Conservation (phyloP, 2,888 invertebrate species). For the Stenichneumon culpator region DNA sequence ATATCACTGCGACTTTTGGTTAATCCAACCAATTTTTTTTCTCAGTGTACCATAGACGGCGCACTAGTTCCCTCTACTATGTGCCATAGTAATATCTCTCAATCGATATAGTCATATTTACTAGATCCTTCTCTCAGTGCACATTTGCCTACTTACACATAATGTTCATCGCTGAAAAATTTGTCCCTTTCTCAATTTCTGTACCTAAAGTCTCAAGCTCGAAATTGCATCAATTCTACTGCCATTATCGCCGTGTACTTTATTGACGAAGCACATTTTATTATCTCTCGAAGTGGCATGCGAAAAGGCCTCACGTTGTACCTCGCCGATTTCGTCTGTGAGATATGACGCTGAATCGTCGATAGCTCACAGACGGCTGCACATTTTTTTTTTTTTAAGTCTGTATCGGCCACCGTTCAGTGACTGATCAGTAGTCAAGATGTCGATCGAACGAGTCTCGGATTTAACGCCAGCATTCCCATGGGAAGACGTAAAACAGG, state of each 20-base stretch:
- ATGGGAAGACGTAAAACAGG: slow-evolving; percentile 77
- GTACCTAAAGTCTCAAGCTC: too few relatives aligned
- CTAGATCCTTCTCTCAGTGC: too few relatives aligned
- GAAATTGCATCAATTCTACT: too few relatives aligned
- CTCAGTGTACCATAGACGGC: too few relatives aligned
- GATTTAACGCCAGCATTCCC: slow-evolving; percentile 76
- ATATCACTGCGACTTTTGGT: too few relatives aligned
- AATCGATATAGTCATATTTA: too few relatives aligned
- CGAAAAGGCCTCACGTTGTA: slow-evolving; percentile 22
- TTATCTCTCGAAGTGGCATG: neutral
- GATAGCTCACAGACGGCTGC: neutral
- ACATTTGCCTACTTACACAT: too few relatives aligned
- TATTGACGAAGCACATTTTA: neutral
- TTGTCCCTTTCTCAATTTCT: too few relatives aligned
- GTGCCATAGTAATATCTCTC: too few relatives aligned
- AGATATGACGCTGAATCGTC: slow-evolving; percentile 10
- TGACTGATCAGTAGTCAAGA: slow-evolving; percentile 68
- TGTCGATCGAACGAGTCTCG: slow-evolving; percentile 54
- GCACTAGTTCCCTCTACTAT: too few relatives aligned
- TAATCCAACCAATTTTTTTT: too few relatives aligned
- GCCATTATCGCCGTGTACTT: neutral
- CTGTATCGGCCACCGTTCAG: slow-evolving; percentile 26
- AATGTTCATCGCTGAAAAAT: too few relatives aligned
- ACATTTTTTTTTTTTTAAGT: neutral
- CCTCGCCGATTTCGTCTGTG: neutral